Conservation (phyloP, 2,888 invertebrate genomes). For the Spialia ferax region DNA sequence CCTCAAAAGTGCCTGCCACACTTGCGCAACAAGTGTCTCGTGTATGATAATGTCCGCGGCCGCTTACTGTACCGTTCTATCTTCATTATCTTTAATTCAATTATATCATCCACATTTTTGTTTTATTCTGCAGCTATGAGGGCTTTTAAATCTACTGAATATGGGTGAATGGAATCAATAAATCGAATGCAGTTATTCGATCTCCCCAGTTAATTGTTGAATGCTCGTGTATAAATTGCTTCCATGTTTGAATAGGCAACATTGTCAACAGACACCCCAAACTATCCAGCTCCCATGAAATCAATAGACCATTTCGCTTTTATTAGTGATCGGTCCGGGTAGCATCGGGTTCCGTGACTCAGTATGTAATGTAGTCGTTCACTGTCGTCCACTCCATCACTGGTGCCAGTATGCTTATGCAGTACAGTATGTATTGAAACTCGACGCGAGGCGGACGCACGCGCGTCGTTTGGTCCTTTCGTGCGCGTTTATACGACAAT, state of each 20-base stretch:
- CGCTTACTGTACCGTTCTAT: slow-evolving; percentile 55
- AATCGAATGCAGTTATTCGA: slow-evolving; percentile 28
- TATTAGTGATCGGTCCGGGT: slow-evolving; percentile 68
- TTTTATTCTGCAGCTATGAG: not conserved
- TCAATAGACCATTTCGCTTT: slow-evolving; percentile 72
- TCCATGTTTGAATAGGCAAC: slow-evolving; percentile 24
- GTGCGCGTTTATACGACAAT: slow-evolving; percentile 59
- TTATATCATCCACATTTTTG: slow-evolving; percentile 30
- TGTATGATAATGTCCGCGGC: slow-evolving; percentile 58
- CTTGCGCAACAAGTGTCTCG: slow-evolving; percentile 78
- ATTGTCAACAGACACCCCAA: slow-evolving; percentile 34
- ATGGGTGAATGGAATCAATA: slow-evolving; percentile 19
- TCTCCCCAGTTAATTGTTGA: slow-evolving; percentile 21
- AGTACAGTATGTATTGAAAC: slow-evolving; percentile 68
- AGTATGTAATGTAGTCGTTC: slow-evolving; percentile 69
- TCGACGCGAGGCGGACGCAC: slow-evolving; percentile 66
- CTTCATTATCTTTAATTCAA: slow-evolving; percentile 53
- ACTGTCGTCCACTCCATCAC: slow-evolving; percentile 47
- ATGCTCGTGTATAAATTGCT: slow-evolving; percentile 27
- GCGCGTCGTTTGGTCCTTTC: slow-evolving; percentile 54
- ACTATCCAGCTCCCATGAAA: slow-evolving; percentile 40
- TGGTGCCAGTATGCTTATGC: slow-evolving; percentile 40
- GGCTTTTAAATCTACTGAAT: slow-evolving; percentile 1
- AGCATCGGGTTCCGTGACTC: slow-evolving; percentile 75
- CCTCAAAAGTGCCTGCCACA: slow-evolving; percentile 68